Conservation (phyloP, 1,140 invertebrate genomes). For the Parapsyche elsis region DNA sequence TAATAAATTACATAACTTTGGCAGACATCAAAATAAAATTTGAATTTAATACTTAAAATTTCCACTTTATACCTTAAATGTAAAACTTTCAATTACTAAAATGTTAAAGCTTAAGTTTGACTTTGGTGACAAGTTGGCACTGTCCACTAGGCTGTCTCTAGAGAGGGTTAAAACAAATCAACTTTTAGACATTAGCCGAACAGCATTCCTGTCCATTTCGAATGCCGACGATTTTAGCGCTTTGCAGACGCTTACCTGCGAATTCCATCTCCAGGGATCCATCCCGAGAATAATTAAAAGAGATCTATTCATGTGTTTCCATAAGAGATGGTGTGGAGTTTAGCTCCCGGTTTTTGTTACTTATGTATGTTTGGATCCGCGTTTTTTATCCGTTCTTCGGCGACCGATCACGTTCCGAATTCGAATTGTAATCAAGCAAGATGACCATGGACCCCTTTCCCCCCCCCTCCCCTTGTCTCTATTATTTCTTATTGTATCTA, state of each 20-base stretch:
- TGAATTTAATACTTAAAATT: too few relatives aligned
- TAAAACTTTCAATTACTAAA: too few relatives aligned
- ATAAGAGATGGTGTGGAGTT: neutral
- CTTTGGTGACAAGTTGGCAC: too few relatives aligned
- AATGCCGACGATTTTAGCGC: slow-evolving; percentile 18
- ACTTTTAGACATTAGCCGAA: neutral
- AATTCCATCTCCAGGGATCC: neutral
- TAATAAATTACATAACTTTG: too few relatives aligned
- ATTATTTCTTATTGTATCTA: slow-evolving; percentile 56
- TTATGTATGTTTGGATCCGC: slow-evolving; percentile 26
- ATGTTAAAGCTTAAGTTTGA: too few relatives aligned
- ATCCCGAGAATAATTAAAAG: slow-evolving; percentile 14
- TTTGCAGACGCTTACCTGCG: slow-evolving; percentile 4
- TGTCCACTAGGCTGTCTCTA: too few relatives aligned
- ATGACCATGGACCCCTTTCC: slow-evolving; percentile 43
- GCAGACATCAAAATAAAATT: too few relatives aligned
- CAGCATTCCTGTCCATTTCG: neutral
- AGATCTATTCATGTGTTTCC: slow-evolving; percentile 2
- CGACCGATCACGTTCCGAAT: slow-evolving; percentile 55
- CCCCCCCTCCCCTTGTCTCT: slow-evolving; percentile 20
- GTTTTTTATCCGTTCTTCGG: slow-evolving; percentile 51
- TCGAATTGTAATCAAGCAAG: slow-evolving; percentile 56
- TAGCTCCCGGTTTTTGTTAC: neutral
- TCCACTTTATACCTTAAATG: too few relatives aligned
- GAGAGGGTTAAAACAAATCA: too few relatives aligned